Evolutionary conservation across 2,888 invertebrate species (phyloP).

Genomic region (Hoplodrina ambigua): DNA sequence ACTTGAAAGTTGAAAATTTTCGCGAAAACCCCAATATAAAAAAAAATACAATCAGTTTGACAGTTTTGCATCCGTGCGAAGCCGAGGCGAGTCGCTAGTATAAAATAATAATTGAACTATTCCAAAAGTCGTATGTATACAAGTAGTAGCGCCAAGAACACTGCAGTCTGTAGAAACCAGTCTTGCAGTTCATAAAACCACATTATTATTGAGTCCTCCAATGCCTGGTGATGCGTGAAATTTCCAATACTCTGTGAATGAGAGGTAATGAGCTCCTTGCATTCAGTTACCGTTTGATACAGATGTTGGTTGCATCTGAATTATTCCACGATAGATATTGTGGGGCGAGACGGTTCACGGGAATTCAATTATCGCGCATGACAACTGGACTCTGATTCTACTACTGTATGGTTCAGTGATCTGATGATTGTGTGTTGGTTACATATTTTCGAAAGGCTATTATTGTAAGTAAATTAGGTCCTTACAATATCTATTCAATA

Average conservation of each 20-base stretch:
- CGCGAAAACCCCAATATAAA: no score
- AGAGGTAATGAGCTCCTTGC: constrained; percentile 60
- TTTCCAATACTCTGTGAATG: constrained; percentile 65
- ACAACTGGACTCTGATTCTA: neutral
- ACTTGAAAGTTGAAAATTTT: no score
- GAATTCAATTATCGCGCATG: neutral
- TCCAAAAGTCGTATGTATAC: neutral
- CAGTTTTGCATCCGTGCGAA: no score
- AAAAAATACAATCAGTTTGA: no score
- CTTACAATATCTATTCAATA: no score
- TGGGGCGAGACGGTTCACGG: constrained; percentile 1
- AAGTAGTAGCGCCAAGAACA: constrained; percentile 10
- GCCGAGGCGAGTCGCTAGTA: no score
- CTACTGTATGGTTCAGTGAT: neutral
- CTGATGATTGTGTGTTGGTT: neutral
- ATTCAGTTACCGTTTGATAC: constrained; percentile 30
- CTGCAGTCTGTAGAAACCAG: constrained; percentile 6
- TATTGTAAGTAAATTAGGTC: no score
- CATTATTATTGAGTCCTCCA: constrained; percentile 54
- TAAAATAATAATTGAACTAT: neutral
- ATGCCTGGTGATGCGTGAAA: constrained; percentile 54
- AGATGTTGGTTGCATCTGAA: constrained; percentile 28
- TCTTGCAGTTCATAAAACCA: constrained; percentile 46
- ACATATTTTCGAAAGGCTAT: no score
- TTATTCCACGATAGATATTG: constrained; percentile 19